Evolutionary conservation across 1,140 invertebrate species (phyloP).

Genomic region (Trachymyrmex septentrionalis): DNA sequence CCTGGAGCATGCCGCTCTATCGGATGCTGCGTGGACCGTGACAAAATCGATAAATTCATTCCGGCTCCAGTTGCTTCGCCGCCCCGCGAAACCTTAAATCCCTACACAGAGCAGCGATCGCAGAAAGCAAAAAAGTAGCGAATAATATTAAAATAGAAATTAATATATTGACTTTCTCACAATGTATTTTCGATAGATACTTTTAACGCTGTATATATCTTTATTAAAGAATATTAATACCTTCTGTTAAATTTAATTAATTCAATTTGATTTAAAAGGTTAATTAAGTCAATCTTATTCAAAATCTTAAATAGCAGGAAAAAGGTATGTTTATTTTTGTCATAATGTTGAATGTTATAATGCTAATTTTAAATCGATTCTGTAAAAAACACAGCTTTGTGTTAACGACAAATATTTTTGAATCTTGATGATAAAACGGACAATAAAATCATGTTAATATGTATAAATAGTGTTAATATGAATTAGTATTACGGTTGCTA

Average conservation of each 20-base stretch:
- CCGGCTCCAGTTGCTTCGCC: neutral
- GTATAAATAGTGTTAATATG: no score
- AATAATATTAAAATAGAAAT: neutral
- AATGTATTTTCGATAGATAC: neutral
- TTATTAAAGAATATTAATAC: neutral
- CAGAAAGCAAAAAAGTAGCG: neutral
- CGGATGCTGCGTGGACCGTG: slow-evolving; percentile 15
- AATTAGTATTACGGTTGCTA: neutral
- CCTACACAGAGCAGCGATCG: neutral
- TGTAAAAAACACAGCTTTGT: neutral
- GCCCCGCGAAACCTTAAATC: neutral
- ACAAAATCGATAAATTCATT: slow-evolving; percentile 55
- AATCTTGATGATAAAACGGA: no score
- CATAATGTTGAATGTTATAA: neutral
- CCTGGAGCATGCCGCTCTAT: neutral
- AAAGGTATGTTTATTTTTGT: neutral
- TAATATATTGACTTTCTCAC: neutral
- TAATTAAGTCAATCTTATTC: neutral
- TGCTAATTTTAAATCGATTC: neutral
- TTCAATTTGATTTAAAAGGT: no score
- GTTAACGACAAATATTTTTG: neutral
- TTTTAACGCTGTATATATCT: neutral
- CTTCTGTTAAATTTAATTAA: neutral
- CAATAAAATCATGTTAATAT: no score
- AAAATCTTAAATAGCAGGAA: neutral